phyloP scores from a whole-genome alignment of 2,797 vertebrate species.

The Acanthurus tractus region DNA sequence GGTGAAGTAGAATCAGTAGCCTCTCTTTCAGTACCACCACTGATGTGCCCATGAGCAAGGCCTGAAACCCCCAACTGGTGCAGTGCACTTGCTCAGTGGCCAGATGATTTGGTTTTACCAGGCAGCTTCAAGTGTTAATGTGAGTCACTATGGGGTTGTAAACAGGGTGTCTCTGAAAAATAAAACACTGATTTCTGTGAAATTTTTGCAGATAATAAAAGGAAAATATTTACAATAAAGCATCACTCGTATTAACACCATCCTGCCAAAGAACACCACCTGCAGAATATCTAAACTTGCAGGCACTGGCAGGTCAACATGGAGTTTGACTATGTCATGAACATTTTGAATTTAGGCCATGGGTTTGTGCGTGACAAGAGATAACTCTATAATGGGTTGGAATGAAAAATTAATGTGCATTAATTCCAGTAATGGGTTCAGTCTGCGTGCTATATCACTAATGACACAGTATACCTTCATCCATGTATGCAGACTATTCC shows the following conservation, averaged over 20 bases:
- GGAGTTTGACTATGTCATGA: neutral
- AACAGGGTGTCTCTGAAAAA: neutral
- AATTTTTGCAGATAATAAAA: neutral
- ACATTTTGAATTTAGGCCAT: slow-evolving; percentile 22
- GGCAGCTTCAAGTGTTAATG: neutral
- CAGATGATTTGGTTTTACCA: too few relatives aligned
- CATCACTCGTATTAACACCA: neutral
- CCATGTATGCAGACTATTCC: slow-evolving; percentile 35
- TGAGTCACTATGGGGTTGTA: neutral
- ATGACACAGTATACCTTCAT: slow-evolving; percentile 27
- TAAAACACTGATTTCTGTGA: neutral
- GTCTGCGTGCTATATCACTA: slow-evolving; percentile 32
- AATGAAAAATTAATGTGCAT: slow-evolving; percentile 69
- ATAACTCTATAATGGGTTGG: slow-evolving; percentile 8
- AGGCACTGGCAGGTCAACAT: neutral
- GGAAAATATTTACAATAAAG: neutral
- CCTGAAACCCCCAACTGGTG: neutral
- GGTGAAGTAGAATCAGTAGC: too few relatives aligned
- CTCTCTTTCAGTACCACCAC: too few relatives aligned
- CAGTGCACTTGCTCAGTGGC: too few relatives aligned
- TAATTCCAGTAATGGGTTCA: slow-evolving; percentile 60
- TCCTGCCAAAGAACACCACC: slow-evolving; percentile 28
- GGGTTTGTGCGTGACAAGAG: slow-evolving; percentile 41
- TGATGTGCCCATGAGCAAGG: too few relatives aligned
- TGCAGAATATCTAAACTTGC: slow-evolving; percentile 7